Base-by-base conservation (phyloP, 1,140 invertebrate genomes). In the Sycobia sp. region DNA sequence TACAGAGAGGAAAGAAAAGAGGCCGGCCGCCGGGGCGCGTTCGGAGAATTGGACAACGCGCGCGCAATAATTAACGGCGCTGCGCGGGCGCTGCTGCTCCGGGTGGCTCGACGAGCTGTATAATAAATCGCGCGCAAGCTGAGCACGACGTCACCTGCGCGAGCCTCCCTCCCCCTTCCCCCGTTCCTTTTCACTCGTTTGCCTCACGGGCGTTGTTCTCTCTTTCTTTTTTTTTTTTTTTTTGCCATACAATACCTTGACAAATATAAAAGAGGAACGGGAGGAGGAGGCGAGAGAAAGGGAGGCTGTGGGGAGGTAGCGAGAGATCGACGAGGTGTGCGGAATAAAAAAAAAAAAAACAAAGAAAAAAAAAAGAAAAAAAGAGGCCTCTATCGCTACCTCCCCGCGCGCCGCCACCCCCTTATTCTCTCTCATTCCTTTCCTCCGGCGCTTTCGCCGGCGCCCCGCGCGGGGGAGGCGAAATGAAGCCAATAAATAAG, bases 401-500 rank as follows among this genome's bases (percentile, higher is more conserved):
- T n/a, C n/a, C n/a, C n/a, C n/a, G n/a, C n/a, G n/a, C n/a, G n/a
- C n/a, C n/a, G n/a, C n/a, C n/a, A n/a, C 3, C 1, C 4, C 41
- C 9, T 13, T 11, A 4, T 4, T 36, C 27, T 53, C 38, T 53
- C 46, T 61, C 39, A 36, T 59, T 65, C 32, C 46, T 58, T 47
- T 18, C 1, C 27, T 51, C 23, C 29, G 39, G 39, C 29, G n/a
- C 44, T 57, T 54, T 9, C 9, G 18, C 11, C 39, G 60, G n/a
- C 36, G 38, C 16, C 38, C 18, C 27, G 36, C 34, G 16, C 29
- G 69, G 70, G 69, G n/a, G n/a, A n/a, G n/a, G n/a, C n/a, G n/a
- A 77, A 78, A 79, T 79, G 74, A 79, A 80, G 67, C 67, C 77
- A 73, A 79, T 80, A 80, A 80, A 80, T 80, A 80, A 80, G 71